These are phyloP conservation scores for Calyptommatus sinebrachiatus DNA, from an alignment of 2,113 vertebrate species.

Conservation along the genomic window DNA sequence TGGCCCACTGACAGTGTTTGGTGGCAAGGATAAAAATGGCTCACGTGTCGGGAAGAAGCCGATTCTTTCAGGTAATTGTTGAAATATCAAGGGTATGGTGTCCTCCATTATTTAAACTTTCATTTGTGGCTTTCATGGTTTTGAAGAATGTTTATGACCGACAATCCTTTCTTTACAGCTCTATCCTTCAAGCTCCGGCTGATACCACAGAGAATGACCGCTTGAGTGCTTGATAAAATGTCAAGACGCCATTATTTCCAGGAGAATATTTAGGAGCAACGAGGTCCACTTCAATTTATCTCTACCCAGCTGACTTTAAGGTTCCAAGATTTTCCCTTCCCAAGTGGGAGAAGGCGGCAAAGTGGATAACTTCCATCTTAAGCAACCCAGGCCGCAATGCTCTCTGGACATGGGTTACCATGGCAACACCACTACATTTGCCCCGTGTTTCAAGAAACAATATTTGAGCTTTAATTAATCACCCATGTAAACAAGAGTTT, in stretches of 20 bases:
- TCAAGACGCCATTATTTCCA: slow-evolving; percentile 83
- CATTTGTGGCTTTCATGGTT: slow-evolving; percentile 82
- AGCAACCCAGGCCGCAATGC: slow-evolving; percentile 33
- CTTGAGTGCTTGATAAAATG: slow-evolving; percentile 85
- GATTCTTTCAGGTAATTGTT: slow-evolving; percentile 79
- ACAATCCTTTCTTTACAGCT: slow-evolving; percentile 81
- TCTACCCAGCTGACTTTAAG: slow-evolving; percentile 73
- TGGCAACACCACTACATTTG: slow-evolving; percentile 35
- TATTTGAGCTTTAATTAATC: slow-evolving; percentile 80
- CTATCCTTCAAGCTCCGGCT: slow-evolving; percentile 81
- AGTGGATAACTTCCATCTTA: slow-evolving; percentile 44
- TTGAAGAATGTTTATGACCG: slow-evolving; percentile 85
- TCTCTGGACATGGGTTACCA: slow-evolving; percentile 56
- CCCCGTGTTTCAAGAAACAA: slow-evolving; percentile 63
- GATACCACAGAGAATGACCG: slow-evolving; percentile 76
- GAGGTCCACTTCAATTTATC: slow-evolving; percentile 81
- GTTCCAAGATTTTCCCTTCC: slow-evolving; percentile 66
- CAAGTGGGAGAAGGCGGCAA: slow-evolving; percentile 43
- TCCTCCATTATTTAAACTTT: slow-evolving; percentile 83
- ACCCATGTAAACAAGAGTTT: slow-evolving; percentile 69
- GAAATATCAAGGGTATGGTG: slow-evolving; percentile 82
- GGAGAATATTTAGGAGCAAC: slow-evolving; percentile 77
- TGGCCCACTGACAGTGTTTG: slow-evolving; percentile 62
- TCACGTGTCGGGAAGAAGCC: slow-evolving; percentile 65
- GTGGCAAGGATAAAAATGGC: slow-evolving; percentile 63